Percentiles rank a stretch among this genome's conserved stretches.
Conservation (phyloP, 2,888 invertebrate genomes). For the Drosophila formosana region DNA sequence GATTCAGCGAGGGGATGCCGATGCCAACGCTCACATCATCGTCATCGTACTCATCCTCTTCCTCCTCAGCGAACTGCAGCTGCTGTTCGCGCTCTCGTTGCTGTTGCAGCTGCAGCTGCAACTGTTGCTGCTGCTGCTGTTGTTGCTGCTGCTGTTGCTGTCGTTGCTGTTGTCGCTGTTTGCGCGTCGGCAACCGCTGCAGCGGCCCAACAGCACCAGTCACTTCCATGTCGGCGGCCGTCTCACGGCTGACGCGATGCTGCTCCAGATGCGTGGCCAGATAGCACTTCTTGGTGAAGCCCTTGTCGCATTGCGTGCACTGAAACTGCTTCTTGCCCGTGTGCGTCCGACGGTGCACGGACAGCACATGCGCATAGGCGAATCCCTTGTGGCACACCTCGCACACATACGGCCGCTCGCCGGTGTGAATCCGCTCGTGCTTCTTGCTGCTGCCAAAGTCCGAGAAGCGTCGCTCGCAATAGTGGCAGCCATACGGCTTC, state of each 20-base stretch:
- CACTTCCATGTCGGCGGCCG: neutral
- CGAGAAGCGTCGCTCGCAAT: conserved; percentile 84
- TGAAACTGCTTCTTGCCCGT: conserved; percentile 84
- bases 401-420: conserved; percentile 83
- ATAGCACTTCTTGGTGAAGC: conserved; percentile 84
- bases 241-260: conserved; percentile 51
- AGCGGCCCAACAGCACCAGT: neutral
- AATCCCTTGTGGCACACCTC: conserved; percentile 83
- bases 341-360: conserved; percentile 83
- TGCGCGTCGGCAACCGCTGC: conserved; percentile 28
- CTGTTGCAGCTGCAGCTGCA: neutral
- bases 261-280: conserved; percentile 80
- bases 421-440: conserved; percentile 85
- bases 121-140: neutral
- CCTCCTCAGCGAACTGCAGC: conserved; percentile 10
- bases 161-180: conserved; percentile 26
- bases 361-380: conserved; percentile 84
- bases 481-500: conserved; percentile 84
- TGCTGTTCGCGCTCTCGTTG: neutral
- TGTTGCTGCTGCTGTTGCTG: neutral
- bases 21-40: conserved; percentile 23
- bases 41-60: conserved; percentile 38
- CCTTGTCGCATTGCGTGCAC: conserved; percentile 82
- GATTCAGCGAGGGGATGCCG: conserved; percentile 22
- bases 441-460: conserved; percentile 85